Conservation (phyloP, 2,113 vertebrate species). For the Aspidoscelis tigris region DNA sequence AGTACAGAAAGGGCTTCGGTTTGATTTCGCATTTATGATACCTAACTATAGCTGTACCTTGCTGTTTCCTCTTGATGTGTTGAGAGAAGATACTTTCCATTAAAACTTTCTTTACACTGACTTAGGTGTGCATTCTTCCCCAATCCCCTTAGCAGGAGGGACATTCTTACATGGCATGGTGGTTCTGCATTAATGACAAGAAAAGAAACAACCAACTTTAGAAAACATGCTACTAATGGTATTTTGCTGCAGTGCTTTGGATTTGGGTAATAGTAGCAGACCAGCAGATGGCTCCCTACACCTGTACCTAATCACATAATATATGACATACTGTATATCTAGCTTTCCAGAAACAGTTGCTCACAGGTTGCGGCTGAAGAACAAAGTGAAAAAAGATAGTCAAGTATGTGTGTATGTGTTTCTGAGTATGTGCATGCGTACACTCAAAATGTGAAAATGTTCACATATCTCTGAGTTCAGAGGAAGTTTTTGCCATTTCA, state of each 20-base stretch:
- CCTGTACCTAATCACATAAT: background rate
- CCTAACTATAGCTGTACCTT: too few relatives aligned
- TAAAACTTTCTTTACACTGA: too few relatives aligned
- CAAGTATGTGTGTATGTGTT: background rate
- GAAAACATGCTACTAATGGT: background rate
- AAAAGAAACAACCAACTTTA: background rate
- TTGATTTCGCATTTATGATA: too few relatives aligned
- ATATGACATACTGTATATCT: background rate
- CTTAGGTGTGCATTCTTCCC: background rate
- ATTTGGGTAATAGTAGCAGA: background rate
- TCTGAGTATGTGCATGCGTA: background rate
- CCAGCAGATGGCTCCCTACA: background rate
- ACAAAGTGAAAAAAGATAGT: background rate
- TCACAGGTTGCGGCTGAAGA: background rate
- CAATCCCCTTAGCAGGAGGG: background rate
- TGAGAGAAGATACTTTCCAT: too few relatives aligned
- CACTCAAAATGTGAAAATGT: background rate
- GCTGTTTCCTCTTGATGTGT: background rate
- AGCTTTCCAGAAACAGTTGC: background rate
- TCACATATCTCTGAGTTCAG: background rate
- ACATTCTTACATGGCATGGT: too few relatives aligned
- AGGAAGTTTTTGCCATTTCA: background rate
- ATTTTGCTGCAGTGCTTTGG: background rate
- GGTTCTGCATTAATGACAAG: background rate
- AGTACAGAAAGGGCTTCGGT: too few relatives aligned